Percentiles rank a stretch among this genome's conserved stretches.
Conservation (phyloP, 64 coral and sea anemone species). For the Stylophora pistillata region DNA sequence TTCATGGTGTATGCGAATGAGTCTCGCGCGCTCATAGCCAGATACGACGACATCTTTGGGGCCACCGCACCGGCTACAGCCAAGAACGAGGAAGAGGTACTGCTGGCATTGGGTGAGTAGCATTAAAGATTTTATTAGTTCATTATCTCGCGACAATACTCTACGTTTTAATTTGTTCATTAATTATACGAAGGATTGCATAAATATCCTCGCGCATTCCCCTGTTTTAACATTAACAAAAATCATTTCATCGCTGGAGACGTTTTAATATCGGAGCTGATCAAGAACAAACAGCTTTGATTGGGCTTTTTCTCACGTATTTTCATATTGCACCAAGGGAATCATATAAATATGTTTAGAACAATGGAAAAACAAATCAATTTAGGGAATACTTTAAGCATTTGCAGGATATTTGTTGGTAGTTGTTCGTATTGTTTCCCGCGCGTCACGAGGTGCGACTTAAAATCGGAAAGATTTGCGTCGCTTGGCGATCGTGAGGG, state of each 20-base stretch:
- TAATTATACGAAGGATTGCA: slow-evolving; percentile 24
- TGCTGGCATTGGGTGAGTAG: slow-evolving; percentile 70
- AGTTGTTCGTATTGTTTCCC: background rate
- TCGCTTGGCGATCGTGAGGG: background rate
- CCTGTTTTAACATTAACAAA: background rate
- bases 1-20: slow-evolving; percentile 66
- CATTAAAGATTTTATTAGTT: slow-evolving; percentile 29
- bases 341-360: background rate
- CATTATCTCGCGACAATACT: background rate
- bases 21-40: slow-evolving; percentile 53
- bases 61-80: slow-evolving; percentile 69
- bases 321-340: background rate
- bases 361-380: background rate
- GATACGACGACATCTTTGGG: slow-evolving; percentile 78
- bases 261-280: background rate
- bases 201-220: background rate
- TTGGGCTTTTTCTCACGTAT: background rate
- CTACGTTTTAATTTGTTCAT: background rate
- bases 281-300: slow-evolving; percentile 1
- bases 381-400: background rate
- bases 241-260: background rate
- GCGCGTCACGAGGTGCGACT: background rate
- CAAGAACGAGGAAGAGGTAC: slow-evolving; percentile 69
- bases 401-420: background rate
- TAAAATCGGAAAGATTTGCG: slow-evolving; percentile 14